Percentiles rank a stretch among this genome's conserved stretches.
Evolutionary conservation across 2,888 invertebrate genomes (phyloP).

Genomic region (Thera britannica): DNA sequence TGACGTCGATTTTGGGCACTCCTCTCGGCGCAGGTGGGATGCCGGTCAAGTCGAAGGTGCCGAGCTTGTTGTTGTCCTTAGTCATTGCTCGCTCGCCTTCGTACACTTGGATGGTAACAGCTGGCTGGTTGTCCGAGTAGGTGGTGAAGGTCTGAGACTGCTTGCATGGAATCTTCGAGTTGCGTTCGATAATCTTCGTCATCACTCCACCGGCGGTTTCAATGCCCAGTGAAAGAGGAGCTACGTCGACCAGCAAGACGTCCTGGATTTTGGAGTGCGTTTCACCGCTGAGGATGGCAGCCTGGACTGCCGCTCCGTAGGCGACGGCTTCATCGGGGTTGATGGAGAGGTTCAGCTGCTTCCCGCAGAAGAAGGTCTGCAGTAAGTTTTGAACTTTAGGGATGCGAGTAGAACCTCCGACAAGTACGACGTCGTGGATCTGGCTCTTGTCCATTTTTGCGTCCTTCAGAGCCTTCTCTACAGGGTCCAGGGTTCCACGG

Average conservation of each 20-base stretch:
- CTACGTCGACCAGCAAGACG: slow-evolving; percentile 47
- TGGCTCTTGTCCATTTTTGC: slow-evolving; percentile 88
- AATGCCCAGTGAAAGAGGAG: slow-evolving; percentile 30
- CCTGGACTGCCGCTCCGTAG: slow-evolving; percentile 76
- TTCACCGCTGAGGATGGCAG: slow-evolving; percentile 84
- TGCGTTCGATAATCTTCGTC: slow-evolving; percentile 87
- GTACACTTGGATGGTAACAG: slow-evolving; percentile 30
- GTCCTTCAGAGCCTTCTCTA: slow-evolving; percentile 76
- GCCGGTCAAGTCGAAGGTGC: slow-evolving; percentile 29
- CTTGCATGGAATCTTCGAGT: slow-evolving; percentile 86
- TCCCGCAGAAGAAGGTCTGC: slow-evolving; percentile 81
- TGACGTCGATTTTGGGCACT: slow-evolving; percentile 31
- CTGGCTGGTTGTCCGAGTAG: slow-evolving; percentile 31
- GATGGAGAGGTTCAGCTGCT: slow-evolving; percentile 59
- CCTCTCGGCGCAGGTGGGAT: slow-evolving; percentile 26
- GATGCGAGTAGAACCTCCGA: slow-evolving; percentile 89
- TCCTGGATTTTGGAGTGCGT: slow-evolving; percentile 85
- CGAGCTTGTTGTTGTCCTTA: slow-evolving; percentile 28
- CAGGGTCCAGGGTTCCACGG: slow-evolving; percentile 87
- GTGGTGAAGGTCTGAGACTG: slow-evolving; percentile 75
- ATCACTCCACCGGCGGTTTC: slow-evolving; percentile 90
- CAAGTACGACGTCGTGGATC: slow-evolving; percentile 86
- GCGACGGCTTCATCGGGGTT: slow-evolving; percentile 87
- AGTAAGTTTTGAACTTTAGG: slow-evolving; percentile 89
- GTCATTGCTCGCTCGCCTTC: slow-evolving; percentile 31